Base-by-base conservation (phyloP, 37 sponge, comb jelly and placozoan species). In the Lycopodina hypogea region DNA sequence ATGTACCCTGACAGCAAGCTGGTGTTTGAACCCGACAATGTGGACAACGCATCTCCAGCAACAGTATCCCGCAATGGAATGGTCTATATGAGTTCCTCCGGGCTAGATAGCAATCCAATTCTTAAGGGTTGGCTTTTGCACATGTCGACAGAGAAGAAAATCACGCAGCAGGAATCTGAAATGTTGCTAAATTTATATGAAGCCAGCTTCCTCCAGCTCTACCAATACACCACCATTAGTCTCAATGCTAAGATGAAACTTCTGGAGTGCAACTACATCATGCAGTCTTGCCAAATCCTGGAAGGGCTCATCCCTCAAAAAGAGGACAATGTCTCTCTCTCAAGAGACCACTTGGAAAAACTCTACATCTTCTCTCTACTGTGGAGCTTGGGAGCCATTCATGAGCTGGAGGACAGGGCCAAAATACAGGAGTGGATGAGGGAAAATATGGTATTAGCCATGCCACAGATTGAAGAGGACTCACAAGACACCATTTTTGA, bases 21-120 rank as follows among this genome's bases (percentile, higher is more conserved):
- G 61, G 88, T 95, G 56, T 98, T 98, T 84, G 99, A 98, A 68
- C 96, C 96, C 18, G 91, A 98, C 86, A 98, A 98, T 81, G 94
- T 98, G 6, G 99, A 98, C 90, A 98, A 98, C 72, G 99, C 99
- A 38, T 95, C 96, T 24, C 99, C 99, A 8, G 99, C 99, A 70
- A 98, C 99, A 29, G 99, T 98, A 15, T 98, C 99, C 24, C 90
- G 99, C 9, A 98, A 98, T 68, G 99, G 99, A 18, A 98, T 98
- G 99, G 99, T 98, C 36, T 98, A 89, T 92, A 98, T 98, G 99
- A 95, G 96, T 82, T 89, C 99, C 0, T 98, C 99, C 45, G 99
- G 86, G n/a, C 87, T 98, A 69, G 93, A 98, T 80, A 95, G 89
- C 87, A 78, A 65, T 18, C 99, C 99, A 17, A 93, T 98, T 56